Conservation (phyloP, 2,113 vertebrate genomes). For the Bos javanicus region DNA sequence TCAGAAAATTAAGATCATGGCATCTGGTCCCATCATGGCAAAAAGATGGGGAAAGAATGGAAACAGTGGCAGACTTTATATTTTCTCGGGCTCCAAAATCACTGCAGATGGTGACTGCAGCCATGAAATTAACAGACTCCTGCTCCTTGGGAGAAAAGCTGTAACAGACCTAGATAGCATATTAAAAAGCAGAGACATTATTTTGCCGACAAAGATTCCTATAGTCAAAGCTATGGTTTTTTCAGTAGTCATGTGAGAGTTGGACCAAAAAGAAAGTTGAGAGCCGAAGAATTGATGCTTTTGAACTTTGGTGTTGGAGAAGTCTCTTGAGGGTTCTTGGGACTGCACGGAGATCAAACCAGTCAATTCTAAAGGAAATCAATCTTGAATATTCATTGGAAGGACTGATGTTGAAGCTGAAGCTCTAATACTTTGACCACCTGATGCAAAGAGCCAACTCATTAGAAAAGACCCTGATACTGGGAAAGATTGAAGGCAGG, state of each 20-base stretch:
- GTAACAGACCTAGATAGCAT: background rate
- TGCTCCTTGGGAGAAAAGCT: background rate
- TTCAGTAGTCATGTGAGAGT: background rate
- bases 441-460: background rate
- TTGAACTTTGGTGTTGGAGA: background rate
- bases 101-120: background rate
- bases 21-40: background rate
- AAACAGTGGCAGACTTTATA: background rate
- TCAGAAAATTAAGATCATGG: background rate
- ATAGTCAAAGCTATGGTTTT: background rate
- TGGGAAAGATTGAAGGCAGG: background rate
- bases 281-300: background rate
- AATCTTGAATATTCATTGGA: background rate
- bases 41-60: background rate
- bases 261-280: background rate
- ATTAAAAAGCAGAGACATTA: background rate
- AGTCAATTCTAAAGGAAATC: background rate
- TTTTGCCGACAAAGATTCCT: background rate
- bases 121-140: background rate
- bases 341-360: background rate
- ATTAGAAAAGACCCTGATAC: background rate
- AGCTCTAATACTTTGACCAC: background rate
- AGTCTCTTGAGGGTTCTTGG: background rate
- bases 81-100: background rate
- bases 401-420: background rate